Base-by-base conservation (phyloP, 2,113 vertebrate genomes). In the Salvelinus namaycush region DNA sequence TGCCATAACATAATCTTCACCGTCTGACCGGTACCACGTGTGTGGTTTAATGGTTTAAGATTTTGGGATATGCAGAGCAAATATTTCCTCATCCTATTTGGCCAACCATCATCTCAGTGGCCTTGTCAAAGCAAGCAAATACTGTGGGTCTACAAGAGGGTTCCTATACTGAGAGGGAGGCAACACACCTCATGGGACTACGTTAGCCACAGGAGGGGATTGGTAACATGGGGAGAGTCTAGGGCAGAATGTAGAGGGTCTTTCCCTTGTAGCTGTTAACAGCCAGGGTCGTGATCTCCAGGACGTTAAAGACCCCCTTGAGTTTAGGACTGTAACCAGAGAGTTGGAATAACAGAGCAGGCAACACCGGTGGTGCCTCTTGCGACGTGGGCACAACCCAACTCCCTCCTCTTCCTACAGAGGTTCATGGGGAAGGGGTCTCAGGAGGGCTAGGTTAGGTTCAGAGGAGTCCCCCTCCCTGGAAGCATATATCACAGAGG, bases 221-320 rank as follows among this genome's bases (percentile, higher is more conserved):
- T 59, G 76, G 81, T 66, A 81, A 85, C 82, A 87, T 70, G 68
- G 51, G 16, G 76, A 72, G 74, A 76, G 72, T 81, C 81, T 82
- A 85, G 86, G 88, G 83, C 87, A 88, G 54, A 27, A 72, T 49
- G 65, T 88, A 84, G 76, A 77, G 87, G 88, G 87, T 83, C 88
- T 90, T 92, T 91, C 86, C 88, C 87, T 90, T 80, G 82, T 87
- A 90, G 88, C 92, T 92, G 93, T 93, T 93, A 94, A 93, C 90
- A 92, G 92, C 86, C 84, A 70, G 84, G 91, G 86, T 91, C 90
- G 80, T 89, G 92, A 93, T 90, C 94, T 89, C 89, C 86, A 62
- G 82, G 76, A 87, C 18, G 70, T 92, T 93, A 92, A 93, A 93
- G 91, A 93, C 90, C 91, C 93, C 90, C 93, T 83, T 91, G 93